Conservation (phyloP, 1,140 invertebrate genomes). For the Drosophila biarmipes region DNA sequence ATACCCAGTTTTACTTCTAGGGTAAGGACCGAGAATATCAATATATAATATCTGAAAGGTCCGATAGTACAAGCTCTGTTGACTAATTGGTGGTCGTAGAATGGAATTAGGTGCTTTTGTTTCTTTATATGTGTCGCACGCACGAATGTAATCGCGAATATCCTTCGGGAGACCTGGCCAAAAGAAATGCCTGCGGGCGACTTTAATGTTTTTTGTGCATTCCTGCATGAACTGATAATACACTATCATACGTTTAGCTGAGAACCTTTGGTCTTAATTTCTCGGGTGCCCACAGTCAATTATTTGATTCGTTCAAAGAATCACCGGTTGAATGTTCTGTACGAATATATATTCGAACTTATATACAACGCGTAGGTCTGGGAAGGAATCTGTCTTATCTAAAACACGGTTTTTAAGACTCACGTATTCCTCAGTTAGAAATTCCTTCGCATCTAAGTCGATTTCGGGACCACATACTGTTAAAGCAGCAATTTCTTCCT, state of each 20-base stretch:
- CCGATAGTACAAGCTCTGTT: background rate
- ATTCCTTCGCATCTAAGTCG: too few species aligned
- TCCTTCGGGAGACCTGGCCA: conserved; percentile 21
- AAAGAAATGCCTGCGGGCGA: conserved; percentile 16
- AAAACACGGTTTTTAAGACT: too few species aligned
- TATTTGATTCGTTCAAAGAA: background rate
- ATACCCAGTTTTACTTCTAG: conserved; percentile 10
- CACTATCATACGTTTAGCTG: conserved; percentile 9
- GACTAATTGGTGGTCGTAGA: conserved; percentile 23
- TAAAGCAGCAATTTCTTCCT: too few species aligned
- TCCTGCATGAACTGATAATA: conserved; percentile 17
- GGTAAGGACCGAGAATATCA: conserved; percentile 32
- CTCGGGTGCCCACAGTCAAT: conserved; percentile 21
- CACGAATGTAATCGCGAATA: conserved; percentile 13
- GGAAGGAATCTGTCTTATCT: background rate
- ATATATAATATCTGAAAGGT: conserved; percentile 19
- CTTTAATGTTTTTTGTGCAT: conserved; percentile 27
- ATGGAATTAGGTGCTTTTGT: conserved; percentile 25
- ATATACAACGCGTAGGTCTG: conserved; percentile 4
- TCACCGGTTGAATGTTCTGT: conserved; percentile 11
- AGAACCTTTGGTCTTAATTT: conserved; percentile 1
- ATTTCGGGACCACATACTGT: too few species aligned
- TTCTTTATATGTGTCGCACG: conserved; percentile 23
- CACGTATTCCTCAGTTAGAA: too few species aligned
- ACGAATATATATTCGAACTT: conserved; percentile 1